Base-by-base conservation (phyloP, 2,797 vertebrate genomes). In the Knipowitschia caucasica region DNA sequence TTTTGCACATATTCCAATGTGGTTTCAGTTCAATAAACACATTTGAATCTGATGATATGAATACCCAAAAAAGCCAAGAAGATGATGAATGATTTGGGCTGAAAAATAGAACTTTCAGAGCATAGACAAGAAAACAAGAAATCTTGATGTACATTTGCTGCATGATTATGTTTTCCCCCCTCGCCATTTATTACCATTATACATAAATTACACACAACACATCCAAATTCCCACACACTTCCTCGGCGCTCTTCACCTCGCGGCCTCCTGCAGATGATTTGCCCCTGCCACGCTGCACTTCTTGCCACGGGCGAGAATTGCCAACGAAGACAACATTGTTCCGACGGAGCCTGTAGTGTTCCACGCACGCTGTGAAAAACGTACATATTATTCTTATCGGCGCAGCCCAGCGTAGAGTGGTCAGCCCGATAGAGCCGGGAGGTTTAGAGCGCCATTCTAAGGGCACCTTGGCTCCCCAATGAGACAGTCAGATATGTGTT, bases 271-370 rank as follows among this genome's bases (percentile, higher is more conserved):
- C 49, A 15, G 34, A 9, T 27, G 49, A 36, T n/a, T 51, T 26
- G 6, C 14, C 20, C 24, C 33, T 20, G 15, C 49, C 34, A 36
- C 17, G n/a, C 47, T 34, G 40, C 33, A n/a, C 14, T 0, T 33
- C 38, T 52, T 50, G 55, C 52, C 60, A 49, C 40, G 7, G 12
- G 40, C 50, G 47, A 39, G 61, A 63, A 71, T 39, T 67, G 50
- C 46, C 47, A 69, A 49, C 57, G 49, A 69, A 51, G 52, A 56
- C 47, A 42, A 43, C 47, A 52, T 39, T 61, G 54, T 66, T 55
- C 47, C 33, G 68, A 34, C 60, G 39, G 57, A 64, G 54, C 40
- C 40, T 24, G 55, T 59, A 52, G 12, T 23, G 56, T 59, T 56
- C 53, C 24, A 29, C 38, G n/a, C 20, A n/a, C n/a, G 27, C 39